Percentiles rank a stretch among this genome's conserved stretches.
These are phyloP conservation scores for Trichopoda pennipes DNA, from an alignment of 2,888 invertebrate species.

Conservation along the genomic window DNA sequence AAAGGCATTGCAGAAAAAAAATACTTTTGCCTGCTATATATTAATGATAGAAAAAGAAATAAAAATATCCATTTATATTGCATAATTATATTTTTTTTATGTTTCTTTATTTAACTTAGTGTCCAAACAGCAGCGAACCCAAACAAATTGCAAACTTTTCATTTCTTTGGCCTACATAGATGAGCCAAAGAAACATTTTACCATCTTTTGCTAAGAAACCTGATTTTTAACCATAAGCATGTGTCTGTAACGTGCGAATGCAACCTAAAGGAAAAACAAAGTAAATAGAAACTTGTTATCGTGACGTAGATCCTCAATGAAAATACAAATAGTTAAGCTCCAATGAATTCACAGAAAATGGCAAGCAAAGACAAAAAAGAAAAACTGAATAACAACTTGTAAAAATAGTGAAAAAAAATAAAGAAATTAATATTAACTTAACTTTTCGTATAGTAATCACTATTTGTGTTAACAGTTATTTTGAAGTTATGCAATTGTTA, in stretches of 20 bases:
- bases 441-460: slow-evolving; percentile 6
- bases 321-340: slow-evolving; percentile 38
- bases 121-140: slow-evolving; percentile 31
- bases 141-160: slow-evolving; percentile 56
- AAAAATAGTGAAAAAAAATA: slow-evolving; percentile 1
- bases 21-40: slow-evolving; percentile 21
- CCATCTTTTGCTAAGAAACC: slow-evolving; percentile 58
- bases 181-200: slow-evolving; percentile 49
- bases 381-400: slow-evolving; percentile 1
- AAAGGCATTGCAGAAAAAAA: slow-evolving; percentile 1
- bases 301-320: slow-evolving; percentile 48
- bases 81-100: slow-evolving; percentile 35
- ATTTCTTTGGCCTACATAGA: slow-evolving; percentile 64
- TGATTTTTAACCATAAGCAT: slow-evolving; percentile 43
- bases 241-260: slow-evolving; percentile 48
- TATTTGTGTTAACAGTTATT: slow-evolving; percentile 9
- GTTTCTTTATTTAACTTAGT: slow-evolving; percentile 60
- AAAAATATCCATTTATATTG: slow-evolving; percentile 45
- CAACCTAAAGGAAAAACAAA: slow-evolving; percentile 25
- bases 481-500: slow-evolving; percentile 31
- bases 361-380: slow-evolving; percentile 4
- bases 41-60: slow-evolving; percentile 6
- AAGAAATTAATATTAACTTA: slow-evolving; percentile 21
- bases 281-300: slow-evolving; percentile 48
- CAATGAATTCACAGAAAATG: slow-evolving; percentile 34